Evolutionary conservation across 1,140 invertebrate genomes (phyloP).

Genomic region (Cotesia vestalis): DNA sequence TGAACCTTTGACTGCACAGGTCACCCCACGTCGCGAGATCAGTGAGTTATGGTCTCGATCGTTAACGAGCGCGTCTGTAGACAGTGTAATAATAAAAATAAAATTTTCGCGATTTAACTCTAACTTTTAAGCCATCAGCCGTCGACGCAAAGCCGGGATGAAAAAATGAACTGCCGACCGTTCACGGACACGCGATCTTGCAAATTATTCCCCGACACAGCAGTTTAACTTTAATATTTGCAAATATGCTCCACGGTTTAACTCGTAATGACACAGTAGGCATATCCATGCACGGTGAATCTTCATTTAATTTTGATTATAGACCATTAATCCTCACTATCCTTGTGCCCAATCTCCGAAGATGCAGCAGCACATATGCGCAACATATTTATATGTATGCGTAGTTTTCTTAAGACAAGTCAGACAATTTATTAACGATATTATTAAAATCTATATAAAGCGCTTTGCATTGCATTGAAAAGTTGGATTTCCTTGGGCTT

Average conservation of each 20-base stretch:
- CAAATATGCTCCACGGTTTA: constrained; percentile 37
- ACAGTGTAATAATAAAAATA: too few species aligned
- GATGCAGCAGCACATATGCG: constrained; percentile 25
- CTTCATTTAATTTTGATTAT: constrained; percentile 30
- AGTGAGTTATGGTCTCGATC: background rate
- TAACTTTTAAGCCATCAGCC: too few species aligned
- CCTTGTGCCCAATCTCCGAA: constrained; percentile 12
- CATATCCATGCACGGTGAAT: constrained; percentile 22
- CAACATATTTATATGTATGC: background rate
- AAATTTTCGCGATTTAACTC: too few species aligned
- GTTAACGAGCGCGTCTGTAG: background rate
- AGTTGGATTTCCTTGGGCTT: too few species aligned
- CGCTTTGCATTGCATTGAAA: too few species aligned
- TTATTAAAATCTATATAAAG: too few species aligned
- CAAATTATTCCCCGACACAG: constrained; percentile 5
- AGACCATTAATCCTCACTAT: constrained; percentile 30
- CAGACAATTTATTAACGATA: too few species aligned
- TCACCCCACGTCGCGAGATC: background rate
- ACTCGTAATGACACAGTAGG: constrained; percentile 36
- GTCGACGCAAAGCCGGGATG: too few species aligned
- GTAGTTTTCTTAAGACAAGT: too few species aligned
- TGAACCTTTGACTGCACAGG: background rate
- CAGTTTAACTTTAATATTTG: constrained; percentile 1
- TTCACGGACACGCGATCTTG: constrained; percentile 3
- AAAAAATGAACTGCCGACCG: background rate